Base-by-base conservation (phyloP, 2,797 vertebrate genomes). In the Crocidura indochinensis region DNA sequence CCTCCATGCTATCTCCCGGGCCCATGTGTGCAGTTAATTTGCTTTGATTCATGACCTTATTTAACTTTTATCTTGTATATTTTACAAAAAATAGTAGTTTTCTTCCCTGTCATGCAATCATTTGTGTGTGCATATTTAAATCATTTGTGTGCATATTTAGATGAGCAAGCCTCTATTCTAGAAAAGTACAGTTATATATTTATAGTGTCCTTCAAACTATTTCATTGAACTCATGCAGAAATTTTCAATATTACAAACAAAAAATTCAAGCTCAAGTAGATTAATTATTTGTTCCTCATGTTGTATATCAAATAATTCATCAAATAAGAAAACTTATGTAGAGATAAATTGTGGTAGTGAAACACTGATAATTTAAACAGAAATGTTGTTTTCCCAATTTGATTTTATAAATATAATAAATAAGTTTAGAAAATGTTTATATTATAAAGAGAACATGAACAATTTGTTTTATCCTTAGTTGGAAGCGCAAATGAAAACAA, bases 11-110 rank as follows among this genome's bases (percentile, higher is more conserved):
- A n/a, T n/a, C n/a, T n/a, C n/a, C n/a, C n/a, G n/a, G n/a, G n/a
- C n/a, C n/a, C n/a, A n/a, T n/a, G n/a, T n/a, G n/a, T n/a, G n/a
- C n/a, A 96, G 77, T 94, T 98, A 96, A 97, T 97, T 97, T 96
- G 79, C 95, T 91, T 97, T 97, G 94, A 93, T 79, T 97, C 92
- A 88, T 89, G 53, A 62, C 91, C 87, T 95, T 97, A 96, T 97
- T 97, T 97, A 90, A 90, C 87, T 96, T 38, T 38, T 95, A 97
- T 91, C 92, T 97, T 90, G 44, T 97, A 93, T 72, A 91, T 90
- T 88, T 91, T 90, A 95, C 38, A 91, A 75, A 86, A 90, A 94
- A 92, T 91, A 92, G 80, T 88, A 96, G 84, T 90, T 83, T 77
- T 90, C 85, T 87, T 92, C 31, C 72, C 22, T 88, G 73, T 92